Percentiles rank a stretch among this genome's conserved stretches.
phyloP scores from a whole-genome alignment of 2,797 vertebrate genomes.

The Tapera naevia region DNA sequence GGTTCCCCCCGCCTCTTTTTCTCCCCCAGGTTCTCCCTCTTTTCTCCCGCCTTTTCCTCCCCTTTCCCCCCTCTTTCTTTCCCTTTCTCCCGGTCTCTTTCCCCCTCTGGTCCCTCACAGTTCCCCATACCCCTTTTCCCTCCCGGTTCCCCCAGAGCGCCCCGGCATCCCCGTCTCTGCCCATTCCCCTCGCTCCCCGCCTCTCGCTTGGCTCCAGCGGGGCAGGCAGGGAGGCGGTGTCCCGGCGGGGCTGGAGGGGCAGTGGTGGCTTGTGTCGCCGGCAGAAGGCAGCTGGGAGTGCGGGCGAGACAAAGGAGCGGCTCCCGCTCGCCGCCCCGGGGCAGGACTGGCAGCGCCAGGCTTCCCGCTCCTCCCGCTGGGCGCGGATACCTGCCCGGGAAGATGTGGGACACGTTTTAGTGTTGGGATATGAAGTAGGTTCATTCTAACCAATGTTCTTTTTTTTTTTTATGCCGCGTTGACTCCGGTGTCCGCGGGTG shows the following conservation, averaged over 20 bases:
- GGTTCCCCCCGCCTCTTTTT: too few species aligned
- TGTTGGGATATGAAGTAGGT: not conserved
- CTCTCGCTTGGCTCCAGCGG: not conserved
- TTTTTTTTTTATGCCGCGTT: not conserved
- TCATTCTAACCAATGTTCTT: fast-evolving
- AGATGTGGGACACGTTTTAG: fast-evolving
- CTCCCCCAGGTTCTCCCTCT: too few species aligned
- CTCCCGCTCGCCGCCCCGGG: not conserved
- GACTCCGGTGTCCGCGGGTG: not conserved
- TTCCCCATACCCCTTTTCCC: too few species aligned
- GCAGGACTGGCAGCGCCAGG: not conserved
- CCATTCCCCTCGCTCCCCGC: too few species aligned
- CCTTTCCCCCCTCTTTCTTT: too few species aligned
- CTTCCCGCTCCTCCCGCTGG: not conserved
- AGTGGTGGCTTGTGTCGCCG: not conserved
- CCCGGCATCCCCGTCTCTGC: not conserved
- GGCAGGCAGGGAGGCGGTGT: not conserved
- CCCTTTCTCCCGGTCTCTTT: too few species aligned
- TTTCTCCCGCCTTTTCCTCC: too few species aligned
- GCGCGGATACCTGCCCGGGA: not conserved
- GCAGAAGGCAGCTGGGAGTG: not conserved
- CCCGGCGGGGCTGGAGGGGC: not conserved
- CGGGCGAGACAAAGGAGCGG: conserved; percentile 38
- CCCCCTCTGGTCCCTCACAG: too few species aligned
- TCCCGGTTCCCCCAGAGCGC: not conserved